Evolutionary conservation across 23 tunicate genomes (phyloP), one percentile per base, ranked within the genome.

Genomic region (Styela plicata): DNA sequence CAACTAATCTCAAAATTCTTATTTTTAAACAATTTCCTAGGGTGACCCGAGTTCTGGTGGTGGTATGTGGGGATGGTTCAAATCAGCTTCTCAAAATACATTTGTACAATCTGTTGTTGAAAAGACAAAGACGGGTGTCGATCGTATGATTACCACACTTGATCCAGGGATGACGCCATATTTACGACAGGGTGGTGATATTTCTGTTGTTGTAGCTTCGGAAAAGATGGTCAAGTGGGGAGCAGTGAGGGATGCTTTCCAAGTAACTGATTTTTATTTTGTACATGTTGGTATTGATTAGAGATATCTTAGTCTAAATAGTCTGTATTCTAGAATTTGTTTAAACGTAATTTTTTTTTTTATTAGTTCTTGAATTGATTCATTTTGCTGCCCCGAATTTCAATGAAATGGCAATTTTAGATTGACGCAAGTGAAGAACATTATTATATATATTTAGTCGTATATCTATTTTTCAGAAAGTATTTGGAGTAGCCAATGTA

Each of bases 111-210:
- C 81, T 37, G 85, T 93, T 31, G 93, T 93, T 82, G 87, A 88
- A 74, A 85, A 85, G 73, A 93, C 98, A 74, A 85, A 88, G 82
- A 93, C 90, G 5, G 87, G 89, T 18, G 86, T 93, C 30, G 98
- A 93, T 33, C 84, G 83, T 21, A 82, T 93, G 87, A 93, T 93
- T 16, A 88, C 90, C 2, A 93, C 93, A 22, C 80, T 93, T 1
- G 98, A 93, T 70, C 98, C 98, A 21, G 98, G 98, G 0, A 93
- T 93, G 98, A 80, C 87, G 16, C 89, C 93, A 0, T 93, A 83
- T 63, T 73, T 93, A 5, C 64, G 73, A 21, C 73, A 79, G 18
- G 93, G 98, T 29, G 97, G 97, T 74, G 97, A 87, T 53, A 78
- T 93, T 37, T 20, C 69, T 52, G 68, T 93, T 64, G 85, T 88